Evolutionary conservation across 1,140 invertebrate genomes (phyloP).

Genomic region (Aphidius gifuensis): DNA sequence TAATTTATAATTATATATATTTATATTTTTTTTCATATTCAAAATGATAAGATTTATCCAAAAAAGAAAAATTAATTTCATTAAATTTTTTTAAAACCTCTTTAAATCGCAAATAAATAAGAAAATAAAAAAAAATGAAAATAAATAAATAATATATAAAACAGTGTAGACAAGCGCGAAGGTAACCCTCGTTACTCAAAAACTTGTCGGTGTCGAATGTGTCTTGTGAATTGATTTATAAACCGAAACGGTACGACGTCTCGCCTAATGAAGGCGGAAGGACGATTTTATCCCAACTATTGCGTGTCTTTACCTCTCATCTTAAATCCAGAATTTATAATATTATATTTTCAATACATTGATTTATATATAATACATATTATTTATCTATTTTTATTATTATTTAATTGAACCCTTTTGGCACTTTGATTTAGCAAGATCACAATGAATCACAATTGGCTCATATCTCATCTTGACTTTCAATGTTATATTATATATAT

Average conservation of each 20-base stretch:
- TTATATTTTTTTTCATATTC: too few relatives aligned
- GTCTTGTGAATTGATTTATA: conserved; percentile 19
- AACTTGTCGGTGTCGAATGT: conserved; percentile 20
- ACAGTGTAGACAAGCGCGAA: background rate
- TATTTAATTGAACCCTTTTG: background rate
- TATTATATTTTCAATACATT: too few relatives aligned
- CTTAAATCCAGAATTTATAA: background rate
- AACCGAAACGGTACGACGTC: conserved; percentile 16
- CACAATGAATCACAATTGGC: conserved; percentile 14
- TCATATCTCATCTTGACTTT: conserved; percentile 7
- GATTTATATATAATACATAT: background rate
- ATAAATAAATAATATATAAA: background rate
- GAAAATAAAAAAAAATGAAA: background rate
- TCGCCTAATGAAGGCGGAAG: conserved; percentile 24
- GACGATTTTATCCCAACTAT: conserved; percentile 24
- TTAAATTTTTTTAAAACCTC: too few relatives aligned
- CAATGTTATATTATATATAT: too few relatives aligned
- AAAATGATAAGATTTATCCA: too few relatives aligned
- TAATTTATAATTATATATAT: too few relatives aligned
- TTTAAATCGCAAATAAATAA: too few relatives aligned
- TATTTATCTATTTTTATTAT: background rate
- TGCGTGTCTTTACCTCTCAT: background rate
- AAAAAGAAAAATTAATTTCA: too few relatives aligned
- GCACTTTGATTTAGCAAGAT: conserved; percentile 1
- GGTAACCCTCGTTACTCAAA: conserved; percentile 17